These are phyloP conservation scores for Carcharodon carcharias DNA, from an alignment of 2,797 vertebrate species.

Conservation along the genomic window DNA sequence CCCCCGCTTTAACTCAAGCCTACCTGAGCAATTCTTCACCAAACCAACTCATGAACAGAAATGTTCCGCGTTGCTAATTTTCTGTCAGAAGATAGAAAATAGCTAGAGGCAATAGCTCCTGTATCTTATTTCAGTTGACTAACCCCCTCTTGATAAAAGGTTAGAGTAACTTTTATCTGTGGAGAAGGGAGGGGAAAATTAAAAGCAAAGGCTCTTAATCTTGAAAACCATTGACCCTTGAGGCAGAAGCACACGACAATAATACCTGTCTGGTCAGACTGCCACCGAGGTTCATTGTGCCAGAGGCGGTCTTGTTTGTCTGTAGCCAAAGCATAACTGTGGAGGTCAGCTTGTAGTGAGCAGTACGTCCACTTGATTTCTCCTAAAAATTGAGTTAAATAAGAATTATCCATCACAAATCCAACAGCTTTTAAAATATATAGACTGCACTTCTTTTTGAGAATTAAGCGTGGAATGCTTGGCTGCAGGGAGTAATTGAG, in stretches of 20 bases:
- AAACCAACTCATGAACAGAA: not conserved
- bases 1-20: not conserved
- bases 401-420: not conserved
- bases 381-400: conserved; percentile 60
- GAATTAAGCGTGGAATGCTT: not conserved
- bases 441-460: not conserved
- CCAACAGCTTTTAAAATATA: not conserved
- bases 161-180: not conserved
- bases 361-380: conserved; percentile 92
- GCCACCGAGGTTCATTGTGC: conserved; percentile 96
- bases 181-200: not conserved
- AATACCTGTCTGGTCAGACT: conserved; percentile 94
- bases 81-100: not conserved
- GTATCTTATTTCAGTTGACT: not conserved
- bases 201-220: not conserved
- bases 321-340: conserved; percentile 99
- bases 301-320: conserved; percentile 90
- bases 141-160: not conserved
- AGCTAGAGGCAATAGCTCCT: not conserved
- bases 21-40: not conserved
- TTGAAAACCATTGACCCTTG: not conserved
- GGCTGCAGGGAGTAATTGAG: not conserved
- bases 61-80: not conserved
- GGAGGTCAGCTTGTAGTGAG: conserved; percentile 98
- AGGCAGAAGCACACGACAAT: not conserved